phyloP scores from a whole-genome alignment of 2,113 vertebrate species.

The Ceyx margarethae region DNA sequence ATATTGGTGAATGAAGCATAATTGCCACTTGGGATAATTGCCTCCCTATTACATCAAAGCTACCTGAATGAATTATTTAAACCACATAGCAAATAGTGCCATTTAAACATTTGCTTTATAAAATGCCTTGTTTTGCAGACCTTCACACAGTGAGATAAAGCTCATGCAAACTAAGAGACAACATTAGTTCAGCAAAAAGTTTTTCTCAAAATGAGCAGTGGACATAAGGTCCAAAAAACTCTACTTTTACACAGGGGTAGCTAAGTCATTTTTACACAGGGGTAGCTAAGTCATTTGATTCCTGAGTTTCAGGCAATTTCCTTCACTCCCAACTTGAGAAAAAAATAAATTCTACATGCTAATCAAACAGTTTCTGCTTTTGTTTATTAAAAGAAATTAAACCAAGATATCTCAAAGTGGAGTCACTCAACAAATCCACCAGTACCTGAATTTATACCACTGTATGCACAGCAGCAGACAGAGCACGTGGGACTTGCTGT shows the following conservation, averaged over 20 bases:
- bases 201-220: background rate
- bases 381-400: background rate
- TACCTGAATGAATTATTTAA: background rate
- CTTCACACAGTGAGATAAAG: background rate
- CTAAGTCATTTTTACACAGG: background rate
- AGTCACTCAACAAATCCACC: background rate
- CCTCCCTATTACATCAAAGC: background rate
- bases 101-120: background rate
- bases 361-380: background rate
- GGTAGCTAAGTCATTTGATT: background rate
- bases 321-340: background rate
- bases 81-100: rapidly evolving
- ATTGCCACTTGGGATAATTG: background rate
- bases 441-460: background rate
- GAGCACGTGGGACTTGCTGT: rapidly evolving
- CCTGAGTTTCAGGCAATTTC: background rate
- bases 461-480: rapidly evolving
- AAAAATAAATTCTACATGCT: background rate
- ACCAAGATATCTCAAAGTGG: background rate
- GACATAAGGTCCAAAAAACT: background rate
- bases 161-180: background rate
- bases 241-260: background rate
- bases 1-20: background rate
- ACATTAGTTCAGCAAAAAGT: background rate
- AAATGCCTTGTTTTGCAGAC: background rate